Evolutionary conservation across 2,113 vertebrate genomes (phyloP).

Genomic region (Edolisoma coerulescens): DNA sequence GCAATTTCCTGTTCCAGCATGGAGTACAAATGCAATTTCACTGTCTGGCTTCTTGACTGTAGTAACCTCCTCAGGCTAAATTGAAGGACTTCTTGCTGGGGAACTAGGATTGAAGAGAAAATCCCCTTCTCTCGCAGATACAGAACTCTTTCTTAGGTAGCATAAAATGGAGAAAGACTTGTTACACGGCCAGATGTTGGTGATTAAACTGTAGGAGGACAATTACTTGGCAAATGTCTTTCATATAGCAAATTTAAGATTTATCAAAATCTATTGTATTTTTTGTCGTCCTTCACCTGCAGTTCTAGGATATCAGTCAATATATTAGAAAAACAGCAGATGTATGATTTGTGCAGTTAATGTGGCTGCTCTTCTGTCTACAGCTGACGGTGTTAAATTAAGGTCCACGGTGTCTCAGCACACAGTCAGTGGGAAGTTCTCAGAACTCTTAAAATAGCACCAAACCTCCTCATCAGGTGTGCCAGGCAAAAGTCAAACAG

Average conservation of each 20-base stretch:
- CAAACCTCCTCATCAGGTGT: neutral
- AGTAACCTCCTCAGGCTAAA: neutral
- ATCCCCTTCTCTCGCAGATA: neutral
- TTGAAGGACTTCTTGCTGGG: constrained; percentile 52
- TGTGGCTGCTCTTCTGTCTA: neutral
- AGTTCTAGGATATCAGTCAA: neutral
- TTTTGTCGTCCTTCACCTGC: neutral
- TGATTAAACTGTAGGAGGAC: neutral
- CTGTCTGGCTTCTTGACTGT: constrained; percentile 42
- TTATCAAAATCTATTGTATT: neutral
- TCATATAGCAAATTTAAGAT: neutral
- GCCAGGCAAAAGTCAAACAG: neutral
- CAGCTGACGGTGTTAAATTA: neutral
- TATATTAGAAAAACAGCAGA: neutral
- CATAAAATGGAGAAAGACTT: neutral
- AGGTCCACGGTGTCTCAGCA: neutral
- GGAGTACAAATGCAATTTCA: constrained; percentile 27
- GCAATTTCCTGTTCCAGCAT: constrained; percentile 40
- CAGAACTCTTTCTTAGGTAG: neutral
- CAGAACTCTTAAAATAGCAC: neutral
- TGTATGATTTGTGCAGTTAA: neutral
- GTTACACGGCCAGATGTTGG: neutral
- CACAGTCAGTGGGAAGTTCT: neutral
- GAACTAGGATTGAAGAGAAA: neutral
- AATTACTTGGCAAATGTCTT: neutral